phyloP scores from a whole-genome alignment of 1,140 invertebrate genomes.

The Acromyrmex heyeri region DNA sequence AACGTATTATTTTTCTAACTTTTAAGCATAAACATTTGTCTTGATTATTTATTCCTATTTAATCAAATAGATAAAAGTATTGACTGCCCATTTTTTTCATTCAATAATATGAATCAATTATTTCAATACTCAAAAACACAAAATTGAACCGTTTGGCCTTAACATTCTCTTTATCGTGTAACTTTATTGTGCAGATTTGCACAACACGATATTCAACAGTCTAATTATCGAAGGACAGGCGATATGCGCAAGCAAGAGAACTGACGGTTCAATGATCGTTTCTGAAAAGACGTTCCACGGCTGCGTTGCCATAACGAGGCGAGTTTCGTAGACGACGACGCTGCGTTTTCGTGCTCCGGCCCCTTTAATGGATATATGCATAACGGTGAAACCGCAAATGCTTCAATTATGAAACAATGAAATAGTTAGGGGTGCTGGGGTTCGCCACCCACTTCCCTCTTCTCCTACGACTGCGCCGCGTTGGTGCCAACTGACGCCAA shows the following conservation, averaged over 20 bases:
- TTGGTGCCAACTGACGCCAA: conserved; percentile 84
- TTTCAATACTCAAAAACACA: not conserved
- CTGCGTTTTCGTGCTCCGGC: conserved; percentile 68
- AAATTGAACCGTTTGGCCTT: not conserved
- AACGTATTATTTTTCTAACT: not conserved
- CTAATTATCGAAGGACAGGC: conserved; percentile 51
- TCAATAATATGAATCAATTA: not conserved
- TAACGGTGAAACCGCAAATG: conserved; percentile 81
- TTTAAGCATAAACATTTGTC: not conserved
- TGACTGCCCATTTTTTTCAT: not conserved
- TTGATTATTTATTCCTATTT: not conserved
- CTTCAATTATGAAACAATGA: conserved; percentile 86
- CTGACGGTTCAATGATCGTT: conserved; percentile 40
- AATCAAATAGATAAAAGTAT: not conserved
- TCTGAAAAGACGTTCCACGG: conserved; percentile 54
- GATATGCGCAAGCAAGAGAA: conserved; percentile 11
- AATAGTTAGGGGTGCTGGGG: conserved; percentile 79
- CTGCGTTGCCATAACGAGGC: conserved; percentile 68
- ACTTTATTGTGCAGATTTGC: conserved; percentile 3
- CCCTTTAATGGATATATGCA: conserved; percentile 77
- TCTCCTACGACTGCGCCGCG: conserved; percentile 57
- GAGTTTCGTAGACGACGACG: conserved; percentile 68
- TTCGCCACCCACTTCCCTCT: conserved; percentile 18
- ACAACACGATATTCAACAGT: conserved; percentile 23
- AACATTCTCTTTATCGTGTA: conserved; percentile 20